phyloP scores from a whole-genome alignment of 2,113 vertebrate species.

The Gopherus evgoodei region DNA sequence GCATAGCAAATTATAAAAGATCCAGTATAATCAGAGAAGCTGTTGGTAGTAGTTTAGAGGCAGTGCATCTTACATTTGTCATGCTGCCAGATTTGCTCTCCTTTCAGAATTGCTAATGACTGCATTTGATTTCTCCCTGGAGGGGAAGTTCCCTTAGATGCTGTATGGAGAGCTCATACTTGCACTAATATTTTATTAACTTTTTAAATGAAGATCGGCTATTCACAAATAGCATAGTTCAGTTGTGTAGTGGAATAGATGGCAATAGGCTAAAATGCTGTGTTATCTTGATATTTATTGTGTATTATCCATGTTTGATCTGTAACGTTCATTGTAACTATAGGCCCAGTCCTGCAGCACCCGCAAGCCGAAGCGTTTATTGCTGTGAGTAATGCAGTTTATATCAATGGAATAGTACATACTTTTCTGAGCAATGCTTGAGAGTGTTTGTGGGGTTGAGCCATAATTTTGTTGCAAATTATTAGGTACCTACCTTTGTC shows the following conservation, averaged over 20 bases:
- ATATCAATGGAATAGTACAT: neutral
- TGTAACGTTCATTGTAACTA: neutral
- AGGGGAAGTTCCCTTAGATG: neutral
- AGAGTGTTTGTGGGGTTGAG: neutral
- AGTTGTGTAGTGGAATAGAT: neutral
- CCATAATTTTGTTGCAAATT: neutral
- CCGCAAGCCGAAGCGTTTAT: neutral
- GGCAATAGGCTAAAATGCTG: neutral
- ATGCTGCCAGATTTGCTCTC: neutral
- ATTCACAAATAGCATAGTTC: neutral
- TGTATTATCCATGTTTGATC: neutral
- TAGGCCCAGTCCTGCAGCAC: neutral
- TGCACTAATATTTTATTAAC: neutral
- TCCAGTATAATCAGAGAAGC: neutral
- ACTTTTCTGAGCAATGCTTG: neutral
- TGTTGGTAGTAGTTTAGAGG: neutral
- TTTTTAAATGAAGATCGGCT: neutral
- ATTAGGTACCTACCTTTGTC: neutral
- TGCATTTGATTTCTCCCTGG: rapidly evolving
- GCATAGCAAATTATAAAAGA: neutral
- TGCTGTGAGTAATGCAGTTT: neutral
- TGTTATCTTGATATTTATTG: neutral
- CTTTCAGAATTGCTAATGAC: neutral
- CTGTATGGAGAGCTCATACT: rapidly evolving
- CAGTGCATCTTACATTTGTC: neutral